Conservation (phyloP, 2,113 vertebrate species). For the Lucifuga dentata region DNA sequence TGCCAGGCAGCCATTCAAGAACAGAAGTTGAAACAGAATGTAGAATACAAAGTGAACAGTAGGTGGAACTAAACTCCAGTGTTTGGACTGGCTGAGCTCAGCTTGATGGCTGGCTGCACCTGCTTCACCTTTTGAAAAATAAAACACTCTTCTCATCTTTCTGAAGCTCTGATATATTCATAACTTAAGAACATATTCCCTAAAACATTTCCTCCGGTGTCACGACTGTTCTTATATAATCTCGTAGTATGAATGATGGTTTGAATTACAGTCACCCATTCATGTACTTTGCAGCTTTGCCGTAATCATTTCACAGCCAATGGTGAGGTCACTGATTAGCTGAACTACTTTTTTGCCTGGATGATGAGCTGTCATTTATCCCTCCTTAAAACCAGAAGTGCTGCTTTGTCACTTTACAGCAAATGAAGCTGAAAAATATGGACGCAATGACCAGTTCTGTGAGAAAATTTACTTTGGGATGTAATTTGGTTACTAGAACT, state of each 20-base stretch:
- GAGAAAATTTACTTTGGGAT: conserved; percentile 33
- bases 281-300: no score
- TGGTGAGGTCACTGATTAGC: conserved; percentile 45
- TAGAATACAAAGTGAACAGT: conserved; percentile 58
- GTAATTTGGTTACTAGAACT: conserved; percentile 46
- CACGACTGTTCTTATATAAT: no score
- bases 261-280: no score
- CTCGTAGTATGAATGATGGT: no score
- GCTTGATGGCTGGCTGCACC: no score
- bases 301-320: conserved; percentile 49
- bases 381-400: conserved; percentile 28
- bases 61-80: conserved; percentile 70
- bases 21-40: conserved; percentile 8
- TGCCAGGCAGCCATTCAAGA: no score
- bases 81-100: no score
- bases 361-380: conserved; percentile 51
- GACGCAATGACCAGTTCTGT: conserved; percentile 35
- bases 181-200: no score
- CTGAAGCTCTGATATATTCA: no score
- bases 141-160: no score
- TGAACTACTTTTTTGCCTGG: conserved; percentile 49
- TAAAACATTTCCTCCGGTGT: no score
- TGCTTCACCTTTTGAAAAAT: no score
- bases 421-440: conserved; percentile 58
- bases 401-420: conserved; percentile 46